phyloP scores from a whole-genome alignment of 1,140 invertebrate genomes.

The Tetramorium simillimum region DNA sequence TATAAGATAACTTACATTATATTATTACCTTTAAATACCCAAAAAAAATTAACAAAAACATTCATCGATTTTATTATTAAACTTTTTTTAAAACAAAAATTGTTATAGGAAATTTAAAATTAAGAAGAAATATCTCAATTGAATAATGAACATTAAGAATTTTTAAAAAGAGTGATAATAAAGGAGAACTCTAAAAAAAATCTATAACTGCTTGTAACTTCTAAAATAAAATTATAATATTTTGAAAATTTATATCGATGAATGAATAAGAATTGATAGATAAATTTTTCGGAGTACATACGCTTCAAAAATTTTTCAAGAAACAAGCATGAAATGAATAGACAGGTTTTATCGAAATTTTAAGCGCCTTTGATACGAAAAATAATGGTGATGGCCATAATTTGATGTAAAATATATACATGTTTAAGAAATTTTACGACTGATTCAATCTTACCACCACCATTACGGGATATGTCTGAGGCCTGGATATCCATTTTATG shows the following conservation, averaged over 20 bases:
- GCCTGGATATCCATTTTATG: slow-evolving; percentile 85
- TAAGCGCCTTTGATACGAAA: not conserved
- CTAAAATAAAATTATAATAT: not conserved
- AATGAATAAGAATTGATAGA: not conserved
- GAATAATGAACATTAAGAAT: not conserved
- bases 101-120: not conserved
- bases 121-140: not conserved
- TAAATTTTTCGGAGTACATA: not conserved
- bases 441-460: slow-evolving; percentile 83
- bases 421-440: slow-evolving; percentile 22
- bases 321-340: slow-evolving; percentile 40
- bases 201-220: not conserved
- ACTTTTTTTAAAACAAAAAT: not conserved
- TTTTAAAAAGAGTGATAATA: not conserved
- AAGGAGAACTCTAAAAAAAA: not conserved
- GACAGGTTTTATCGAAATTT: not conserved
- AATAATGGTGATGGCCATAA: slow-evolving; percentile 34
- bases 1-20: not conserved
- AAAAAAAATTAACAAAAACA: not conserved
- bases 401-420: not conserved
- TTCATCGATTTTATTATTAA: not conserved
- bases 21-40: not conserved
- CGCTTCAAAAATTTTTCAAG: not conserved
- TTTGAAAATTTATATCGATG: not conserved
- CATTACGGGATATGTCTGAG: slow-evolving; percentile 82